Evolutionary conservation across 2,888 invertebrate genomes (phyloP).

Genomic region (Machimus rusticus): DNA sequence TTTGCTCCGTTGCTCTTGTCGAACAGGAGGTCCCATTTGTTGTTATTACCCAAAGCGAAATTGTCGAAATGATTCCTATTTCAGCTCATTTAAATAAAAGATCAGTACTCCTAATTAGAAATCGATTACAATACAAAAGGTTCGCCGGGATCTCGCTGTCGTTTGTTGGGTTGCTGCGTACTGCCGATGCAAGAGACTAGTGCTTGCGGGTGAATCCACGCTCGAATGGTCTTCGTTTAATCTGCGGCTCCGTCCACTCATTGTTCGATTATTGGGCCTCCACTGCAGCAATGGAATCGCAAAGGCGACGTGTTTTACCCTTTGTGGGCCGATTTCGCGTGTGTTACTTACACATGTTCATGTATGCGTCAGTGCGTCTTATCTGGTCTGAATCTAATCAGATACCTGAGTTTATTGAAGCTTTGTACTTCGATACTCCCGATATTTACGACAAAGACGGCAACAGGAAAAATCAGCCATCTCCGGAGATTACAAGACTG

Average conservation of each 20-base stretch:
- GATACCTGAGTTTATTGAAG: conserved; percentile 39
- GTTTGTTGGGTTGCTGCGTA: background rate
- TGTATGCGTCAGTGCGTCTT: conserved; percentile 47
- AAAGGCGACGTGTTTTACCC: background rate
- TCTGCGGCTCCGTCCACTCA: conserved; percentile 39
- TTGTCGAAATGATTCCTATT: conserved; percentile 15
- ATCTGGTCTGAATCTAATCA: conserved; percentile 44
- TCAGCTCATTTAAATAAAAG: conserved; percentile 45
- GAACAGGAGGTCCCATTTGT: conserved; percentile 5
- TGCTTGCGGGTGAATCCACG: conserved; percentile 38
- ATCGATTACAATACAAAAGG: conserved; percentile 47
- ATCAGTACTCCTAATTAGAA: conserved; percentile 45
- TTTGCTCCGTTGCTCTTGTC: background rate
- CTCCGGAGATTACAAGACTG: conserved; percentile 42
- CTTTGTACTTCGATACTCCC: conserved; percentile 21
- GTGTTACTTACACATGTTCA: conserved; percentile 47
- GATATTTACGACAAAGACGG: conserved; percentile 25
- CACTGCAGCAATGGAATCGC: background rate
- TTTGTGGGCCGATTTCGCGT: conserved; percentile 3
- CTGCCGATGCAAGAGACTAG: background rate
- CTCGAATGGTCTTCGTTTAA: conserved; percentile 32
- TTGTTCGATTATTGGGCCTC: conserved; percentile 44
- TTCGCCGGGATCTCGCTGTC: conserved; percentile 40
- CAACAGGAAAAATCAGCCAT: conserved; percentile 11
- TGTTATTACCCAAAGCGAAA: conserved; percentile 6